Evolutionary conservation across 2,113 vertebrate genomes (phyloP).

Genomic region (Misgurnus mizolepis): DNA sequence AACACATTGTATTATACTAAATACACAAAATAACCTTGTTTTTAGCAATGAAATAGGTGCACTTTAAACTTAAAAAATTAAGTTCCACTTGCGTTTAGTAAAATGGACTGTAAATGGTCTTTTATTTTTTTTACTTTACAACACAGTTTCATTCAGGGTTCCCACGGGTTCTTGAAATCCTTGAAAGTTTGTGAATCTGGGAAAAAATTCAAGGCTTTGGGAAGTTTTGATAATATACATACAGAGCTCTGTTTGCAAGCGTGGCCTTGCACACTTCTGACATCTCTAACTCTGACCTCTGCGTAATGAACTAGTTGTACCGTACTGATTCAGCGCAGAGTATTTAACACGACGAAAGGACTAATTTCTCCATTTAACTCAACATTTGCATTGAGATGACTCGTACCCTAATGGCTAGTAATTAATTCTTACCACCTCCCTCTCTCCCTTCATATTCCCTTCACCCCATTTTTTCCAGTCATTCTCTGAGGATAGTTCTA

Average conservation of each 20-base stretch:
- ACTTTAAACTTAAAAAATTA: too few species aligned
- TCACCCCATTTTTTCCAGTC: slow-evolving; percentile 62
- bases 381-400: slow-evolving; percentile 87
- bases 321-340: slow-evolving; percentile 80
- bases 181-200: too few species aligned
- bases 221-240: too few species aligned
- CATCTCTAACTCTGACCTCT: slow-evolving; percentile 72
- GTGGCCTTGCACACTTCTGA: slow-evolving; percentile 4
- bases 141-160: too few species aligned
- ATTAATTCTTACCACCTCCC: slow-evolving; percentile 80
- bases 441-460: slow-evolving; percentile 15
- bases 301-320: slow-evolving; percentile 73
- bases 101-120: too few species aligned
- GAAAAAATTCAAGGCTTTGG: too few species aligned
- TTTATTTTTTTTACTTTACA: too few species aligned
- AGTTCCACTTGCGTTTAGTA: too few species aligned
- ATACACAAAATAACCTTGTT: too few species aligned
- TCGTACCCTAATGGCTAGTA: slow-evolving; percentile 92
- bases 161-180: too few species aligned
- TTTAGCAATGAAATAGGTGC: too few species aligned
- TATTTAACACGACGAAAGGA: slow-evolving; percentile 87
- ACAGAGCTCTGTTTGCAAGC: neutral
- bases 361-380: slow-evolving; percentile 88
- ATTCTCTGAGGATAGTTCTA: slow-evolving; percentile 87
- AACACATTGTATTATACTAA: too few species aligned